These are phyloP conservation scores for Conchocele bisecta DNA, from an alignment of 2,888 invertebrate genomes.

Conservation along the genomic window DNA sequence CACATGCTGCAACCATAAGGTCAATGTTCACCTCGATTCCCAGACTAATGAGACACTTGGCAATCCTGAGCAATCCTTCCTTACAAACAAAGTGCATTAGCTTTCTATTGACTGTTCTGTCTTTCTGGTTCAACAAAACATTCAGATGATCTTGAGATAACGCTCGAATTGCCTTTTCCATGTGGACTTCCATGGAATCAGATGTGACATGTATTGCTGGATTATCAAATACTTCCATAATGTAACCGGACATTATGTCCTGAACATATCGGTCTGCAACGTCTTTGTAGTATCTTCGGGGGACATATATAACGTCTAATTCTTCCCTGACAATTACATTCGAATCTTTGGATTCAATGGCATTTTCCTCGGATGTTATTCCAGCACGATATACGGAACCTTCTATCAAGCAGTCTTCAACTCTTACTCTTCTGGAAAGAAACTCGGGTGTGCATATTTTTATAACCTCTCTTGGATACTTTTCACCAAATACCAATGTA, in stretches of 20 bases:
- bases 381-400: no score
- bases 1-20: neutral
- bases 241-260: conserved; percentile 29
- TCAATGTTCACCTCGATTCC: neutral
- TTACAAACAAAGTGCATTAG: conserved; percentile 8
- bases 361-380: no score
- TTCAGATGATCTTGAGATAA: neutral
- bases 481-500: conserved; percentile 44
- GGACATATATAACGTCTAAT: conserved; percentile 36
- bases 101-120: conserved; percentile 1
- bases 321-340: no score
- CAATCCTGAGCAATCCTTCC: neutral
- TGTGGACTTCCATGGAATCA: neutral
- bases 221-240: conserved; percentile 35
- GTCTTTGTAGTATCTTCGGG: conserved; percentile 9
- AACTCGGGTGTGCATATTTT: conserved; percentile 38
- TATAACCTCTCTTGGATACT: conserved; percentile 31
- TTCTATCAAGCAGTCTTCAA: no score
- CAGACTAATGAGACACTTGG: neutral
- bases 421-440: conserved; percentile 29
- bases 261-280: conserved; percentile 33
- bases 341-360: no score
- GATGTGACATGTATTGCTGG: conserved; percentile 40
- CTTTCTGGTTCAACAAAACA: neutral
- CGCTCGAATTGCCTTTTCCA: conserved; percentile 14